A percentile compares a stretch with the other conserved stretches of the same genome.
These are phyloP conservation scores for Trachelus iudaicus DNA, from an alignment of 2,888 invertebrate species.

Conservation along the genomic window DNA sequence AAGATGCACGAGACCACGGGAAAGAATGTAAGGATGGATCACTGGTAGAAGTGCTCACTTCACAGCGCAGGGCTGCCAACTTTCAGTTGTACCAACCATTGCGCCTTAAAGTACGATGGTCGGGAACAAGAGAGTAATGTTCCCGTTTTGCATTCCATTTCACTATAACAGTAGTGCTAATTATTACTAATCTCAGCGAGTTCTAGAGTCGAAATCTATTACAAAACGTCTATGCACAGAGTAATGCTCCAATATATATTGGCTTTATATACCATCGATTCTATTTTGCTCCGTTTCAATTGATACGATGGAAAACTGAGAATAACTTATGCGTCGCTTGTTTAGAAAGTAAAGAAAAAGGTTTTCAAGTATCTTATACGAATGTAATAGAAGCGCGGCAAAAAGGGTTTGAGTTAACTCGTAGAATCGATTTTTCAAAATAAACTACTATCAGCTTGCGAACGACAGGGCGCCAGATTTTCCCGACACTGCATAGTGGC, in stretches of 20 bases:
- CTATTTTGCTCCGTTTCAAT: background rate
- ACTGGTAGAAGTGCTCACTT: background rate
- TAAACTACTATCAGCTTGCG: background rate
- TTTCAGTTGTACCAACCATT: constrained; percentile 2
- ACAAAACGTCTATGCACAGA: background rate
- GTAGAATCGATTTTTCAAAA: background rate
- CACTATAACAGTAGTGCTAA: background rate
- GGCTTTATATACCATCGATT: background rate
- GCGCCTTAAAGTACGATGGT: background rate
- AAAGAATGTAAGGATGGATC: constrained; percentile 4
- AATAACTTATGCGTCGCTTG: background rate
- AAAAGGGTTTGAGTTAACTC: background rate
- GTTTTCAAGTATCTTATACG: background rate
- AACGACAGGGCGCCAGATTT: background rate
- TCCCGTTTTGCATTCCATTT: background rate
- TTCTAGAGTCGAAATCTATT: background rate
- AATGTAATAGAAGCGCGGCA: background rate
- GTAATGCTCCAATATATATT: background rate
- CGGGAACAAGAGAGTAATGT: background rate
- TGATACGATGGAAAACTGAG: background rate
- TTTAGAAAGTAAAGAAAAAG: background rate
- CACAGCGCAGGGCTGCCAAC: constrained; percentile 20
- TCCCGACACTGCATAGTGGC: background rate
- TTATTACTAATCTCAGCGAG: background rate
- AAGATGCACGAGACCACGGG: background rate